phyloP scores from a whole-genome alignment of 2,797 vertebrate species.

The Poecilia wingei region DNA sequence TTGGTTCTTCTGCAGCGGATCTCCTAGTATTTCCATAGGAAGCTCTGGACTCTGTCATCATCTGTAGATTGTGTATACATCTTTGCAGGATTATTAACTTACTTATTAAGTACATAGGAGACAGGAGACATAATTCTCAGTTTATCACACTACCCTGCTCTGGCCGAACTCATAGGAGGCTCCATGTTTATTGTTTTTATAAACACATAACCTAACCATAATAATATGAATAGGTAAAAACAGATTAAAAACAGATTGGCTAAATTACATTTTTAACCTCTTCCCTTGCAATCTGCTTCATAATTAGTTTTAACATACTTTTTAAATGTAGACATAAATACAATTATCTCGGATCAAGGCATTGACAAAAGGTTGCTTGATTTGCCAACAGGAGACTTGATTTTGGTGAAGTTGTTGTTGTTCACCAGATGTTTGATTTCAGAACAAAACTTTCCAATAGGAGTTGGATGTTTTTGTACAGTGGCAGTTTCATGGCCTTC shows the following conservation, averaged over 20 bases:
- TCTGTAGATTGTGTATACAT: too few species aligned
- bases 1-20: too few species aligned
- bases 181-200: too few species aligned
- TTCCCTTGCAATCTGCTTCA: neutral
- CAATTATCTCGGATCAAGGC: neutral
- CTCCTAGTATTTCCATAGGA: too few species aligned
- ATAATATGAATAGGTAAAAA: neutral
- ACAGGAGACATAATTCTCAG: too few species aligned
- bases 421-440: constrained; percentile 33
- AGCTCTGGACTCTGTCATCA: too few species aligned
- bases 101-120: too few species aligned
- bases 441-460: constrained; percentile 59
- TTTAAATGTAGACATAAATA: neutral
- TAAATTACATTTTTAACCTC: neutral
- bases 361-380: neutral
- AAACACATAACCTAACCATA: too few species aligned
- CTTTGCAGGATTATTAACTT: too few species aligned
- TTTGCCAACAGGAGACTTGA: constrained; percentile 15
- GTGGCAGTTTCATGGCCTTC: constrained; percentile 33
- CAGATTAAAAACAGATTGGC: neutral
- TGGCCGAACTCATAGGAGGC: too few species aligned
- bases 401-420: constrained; percentile 26
- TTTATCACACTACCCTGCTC: too few species aligned
- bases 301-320: neutral
- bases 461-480: constrained; percentile 50